Evolutionary conservation across 2,888 invertebrate genomes (phyloP), one percentile per base, ranked within the genome.

Genomic region (Athalia cordata): DNA sequence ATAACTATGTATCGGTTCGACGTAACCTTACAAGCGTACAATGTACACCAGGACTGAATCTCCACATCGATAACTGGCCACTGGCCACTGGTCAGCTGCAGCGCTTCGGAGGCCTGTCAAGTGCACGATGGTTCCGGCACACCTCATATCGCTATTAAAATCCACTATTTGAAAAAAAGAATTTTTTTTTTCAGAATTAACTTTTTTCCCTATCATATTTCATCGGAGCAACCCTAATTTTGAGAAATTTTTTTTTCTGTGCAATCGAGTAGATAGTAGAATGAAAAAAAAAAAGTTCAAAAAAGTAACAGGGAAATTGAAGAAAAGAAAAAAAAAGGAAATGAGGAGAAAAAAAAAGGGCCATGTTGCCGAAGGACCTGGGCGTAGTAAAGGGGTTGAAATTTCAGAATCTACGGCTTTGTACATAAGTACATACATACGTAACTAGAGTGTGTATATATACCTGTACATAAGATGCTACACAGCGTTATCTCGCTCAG

Each of bases 11-110:
- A 68, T 8, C n/a, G n/a, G 11, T 11, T 15, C 29, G 29, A 2
- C 29, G 68, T 68, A 68, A 68, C 68, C 68, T 68, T 68, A 68
- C 52, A 68, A 68, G 68, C 68, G 55, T 52, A 29, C 68, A 55
- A 55, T 68, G 55, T 43, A 55, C 50, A 52, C 68, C 43, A 68
- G 50, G 55, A 29, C 6, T 55, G 13, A 50, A 50, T 68, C 7
- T 5, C 50, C 52, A 7, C 9, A 55, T 55, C 29, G 29, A 29
- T 29, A 29, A n/a, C 55, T 7, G 5, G 55, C 55, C n/a, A n/a
- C 55, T 7, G 5, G 55, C 55, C n/a, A n/a, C 7, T 1, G 55
- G 55, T 9, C n/a, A n/a, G 55, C 55, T 29, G 55, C n/a, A 52
- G 68, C 52, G 29, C 52, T 55, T 15, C 52, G 50, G 68, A 68